Base-by-base conservation (phyloP, 2,888 invertebrate genomes). In the Mesorhabditis spiculigera region DNA sequence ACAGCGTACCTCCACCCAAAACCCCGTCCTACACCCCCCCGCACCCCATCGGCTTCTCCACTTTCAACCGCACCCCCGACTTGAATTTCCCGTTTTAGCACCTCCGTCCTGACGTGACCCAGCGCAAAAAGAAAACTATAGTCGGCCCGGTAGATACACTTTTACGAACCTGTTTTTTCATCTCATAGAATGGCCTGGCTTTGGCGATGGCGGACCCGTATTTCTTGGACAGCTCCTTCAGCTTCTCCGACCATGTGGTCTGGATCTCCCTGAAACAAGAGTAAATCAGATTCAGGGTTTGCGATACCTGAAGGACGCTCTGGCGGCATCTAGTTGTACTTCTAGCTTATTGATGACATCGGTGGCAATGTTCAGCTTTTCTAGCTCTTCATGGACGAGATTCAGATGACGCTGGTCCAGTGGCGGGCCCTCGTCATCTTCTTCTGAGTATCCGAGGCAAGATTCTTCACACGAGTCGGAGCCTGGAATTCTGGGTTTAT, bases 341-440 rank as follows among this genome's bases (percentile, higher is more conserved):
- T 87, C 87, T 69, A 87, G 72, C 73, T 86, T 86, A 73, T 88
- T 87, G 69, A 87, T 87, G 42, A 86, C 85, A 74, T 88, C 87
- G 28, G 87, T 88, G 8, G 87, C 86, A 67, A 86, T 87, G 77
- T 87, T 87, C 68, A 87, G 80, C 69, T 86, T 85, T 73, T 87
- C 87, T 72, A 87, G 75, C 74, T 87, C 87, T 70, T 87, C 86
- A 83, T 87, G 83, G 5, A 83, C 82, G 42, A 78, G 75, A 69
- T 84, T 84, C 66, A 85, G 68, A 71, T 84, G 83, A 5, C 75
- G 72, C 10, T 69, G 71, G 66, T 81, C 82, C 45, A 83, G 70
- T 41, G 78, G 76, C 5, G 79, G 78, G 62, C 75, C 73, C 45
- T 75, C 81, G 65, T 79, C 81, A 62, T 80, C 79, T 43, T 73